Conservation (phyloP, 2,888 invertebrate species). For the Cantharis rustica region DNA sequence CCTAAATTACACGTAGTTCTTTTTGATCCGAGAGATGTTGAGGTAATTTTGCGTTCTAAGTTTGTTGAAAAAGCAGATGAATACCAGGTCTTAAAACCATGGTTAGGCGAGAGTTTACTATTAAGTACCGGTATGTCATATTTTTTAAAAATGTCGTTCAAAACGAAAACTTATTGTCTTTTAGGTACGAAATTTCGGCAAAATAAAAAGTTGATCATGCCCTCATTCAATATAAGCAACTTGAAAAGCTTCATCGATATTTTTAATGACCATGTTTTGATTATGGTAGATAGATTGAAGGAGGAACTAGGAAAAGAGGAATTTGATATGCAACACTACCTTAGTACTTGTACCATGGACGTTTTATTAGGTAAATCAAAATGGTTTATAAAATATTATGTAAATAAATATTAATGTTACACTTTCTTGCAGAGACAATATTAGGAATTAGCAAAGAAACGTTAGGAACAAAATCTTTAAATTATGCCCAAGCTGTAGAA, state of each 20-base stretch:
- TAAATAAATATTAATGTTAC: not conserved
- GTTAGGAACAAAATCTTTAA: conserved; percentile 36
- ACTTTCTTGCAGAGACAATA: conserved; percentile 35
- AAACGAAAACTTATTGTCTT: not conserved
- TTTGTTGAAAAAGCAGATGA: conserved; percentile 37
- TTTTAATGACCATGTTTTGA: conserved; percentile 35
- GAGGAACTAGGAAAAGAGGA: conserved; percentile 33
- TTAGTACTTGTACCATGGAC: conserved; percentile 35
- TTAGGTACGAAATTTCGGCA: conserved; percentile 36
- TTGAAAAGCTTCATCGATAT: conserved; percentile 35
- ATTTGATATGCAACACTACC: conserved; percentile 37
- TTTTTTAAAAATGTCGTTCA: not conserved
- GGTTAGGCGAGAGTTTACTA: conserved; percentile 39
- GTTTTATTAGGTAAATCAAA: conserved; percentile 36
- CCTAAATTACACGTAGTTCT: conserved; percentile 35
- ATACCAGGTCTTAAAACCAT: conserved; percentile 36
- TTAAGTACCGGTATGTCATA: conserved; percentile 32
- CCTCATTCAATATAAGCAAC: conserved; percentile 36
- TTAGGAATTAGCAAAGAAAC: conserved; percentile 41
- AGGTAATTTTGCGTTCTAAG: conserved; percentile 33
- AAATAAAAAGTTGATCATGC: conserved; percentile 38
- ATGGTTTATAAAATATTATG: not conserved
- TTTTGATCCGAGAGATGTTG: conserved; percentile 37
- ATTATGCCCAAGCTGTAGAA: conserved; percentile 36
- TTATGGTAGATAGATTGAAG: conserved; percentile 28